Base-by-base conservation (phyloP, 2,113 vertebrate species). In the Amphiprion percula region DNA sequence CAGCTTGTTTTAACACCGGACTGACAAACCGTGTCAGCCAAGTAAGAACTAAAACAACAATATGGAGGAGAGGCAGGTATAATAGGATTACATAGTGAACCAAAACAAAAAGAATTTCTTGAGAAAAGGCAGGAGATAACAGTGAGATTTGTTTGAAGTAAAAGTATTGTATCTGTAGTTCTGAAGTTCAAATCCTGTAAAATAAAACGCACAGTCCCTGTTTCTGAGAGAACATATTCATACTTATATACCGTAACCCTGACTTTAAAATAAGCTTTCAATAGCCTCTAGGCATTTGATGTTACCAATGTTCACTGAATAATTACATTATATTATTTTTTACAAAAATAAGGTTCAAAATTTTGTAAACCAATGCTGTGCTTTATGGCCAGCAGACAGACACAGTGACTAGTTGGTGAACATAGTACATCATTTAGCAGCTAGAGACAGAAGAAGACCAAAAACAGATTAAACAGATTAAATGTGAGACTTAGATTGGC, bases 21-120 rank as follows among this genome's bases (percentile, higher is more conserved):
- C n/a, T 76, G 85, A 82, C 80, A 84, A 82, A 84, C 52, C 24
- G 30, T 75, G 74, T 64, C 64, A 78, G 39, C 55, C 39, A 47
- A 58, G 44, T 41, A 65, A 64, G 39, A 66, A 49, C 60, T 41
- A 33, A 74, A 54, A 67, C 79, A 73, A 85, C 66, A 87, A 75
- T 68, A 72, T 26, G 62, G 54, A 77, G 68, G 60, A 74, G 56
- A 70, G 39, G 80, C 30, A 81, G 69, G 79, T 79, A 70, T 79
- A 70, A 72, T 80, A 54, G 77, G 53, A 88, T 81, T 67, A 76
- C 63, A 76, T 85, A 65, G 80, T 54, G 55, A 73, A 47, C 3
- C 21, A n/a, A 74, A 74, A 68, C 6, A 70, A 66, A 77, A 79
- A 53, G 1, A 74, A 41, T 6, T 33, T 53, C 37, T 15, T 54